Percentiles rank a stretch among this genome's conserved stretches.
These are phyloP conservation scores for Cnemophilus loriae DNA, from an alignment of 2,113 vertebrate genomes.

Conservation along the genomic window DNA sequence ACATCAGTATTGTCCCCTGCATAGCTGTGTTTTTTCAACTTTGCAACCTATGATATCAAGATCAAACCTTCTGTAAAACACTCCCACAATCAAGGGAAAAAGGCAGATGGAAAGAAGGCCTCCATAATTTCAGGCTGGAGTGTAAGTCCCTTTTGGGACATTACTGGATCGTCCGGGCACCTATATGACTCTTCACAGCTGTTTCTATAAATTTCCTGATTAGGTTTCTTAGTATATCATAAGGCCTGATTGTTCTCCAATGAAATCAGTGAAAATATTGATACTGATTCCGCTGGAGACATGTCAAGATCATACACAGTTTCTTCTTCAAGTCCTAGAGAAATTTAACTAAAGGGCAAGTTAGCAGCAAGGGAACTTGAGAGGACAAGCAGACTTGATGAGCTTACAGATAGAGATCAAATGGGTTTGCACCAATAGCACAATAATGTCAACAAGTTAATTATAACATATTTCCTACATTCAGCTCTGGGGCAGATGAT, in stretches of 20 bases:
- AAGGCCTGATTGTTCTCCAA: neutral
- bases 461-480: neutral
- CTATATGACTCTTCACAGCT: neutral
- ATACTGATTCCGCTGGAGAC: neutral
- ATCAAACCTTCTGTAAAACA: neutral
- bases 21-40: neutral
- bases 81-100: neutral
- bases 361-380: neutral
- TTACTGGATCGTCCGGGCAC: fast-evolving
- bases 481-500: neutral
- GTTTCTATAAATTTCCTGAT: neutral
- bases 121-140: neutral
- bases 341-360: neutral
- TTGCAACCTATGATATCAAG: neutral
- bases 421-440: neutral
- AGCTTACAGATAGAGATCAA: neutral
- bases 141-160: neutral
- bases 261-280: neutral
- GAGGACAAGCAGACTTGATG: neutral
- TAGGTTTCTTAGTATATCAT: neutral
- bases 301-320: neutral
- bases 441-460: neutral
- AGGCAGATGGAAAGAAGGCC: neutral
- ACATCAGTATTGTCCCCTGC: fast-evolving
- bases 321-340: neutral